Evolutionary conservation across 2,113 vertebrate genomes (phyloP), one percentile per base, ranked within the genome.

Genomic region (Lathamus discolor): DNA sequence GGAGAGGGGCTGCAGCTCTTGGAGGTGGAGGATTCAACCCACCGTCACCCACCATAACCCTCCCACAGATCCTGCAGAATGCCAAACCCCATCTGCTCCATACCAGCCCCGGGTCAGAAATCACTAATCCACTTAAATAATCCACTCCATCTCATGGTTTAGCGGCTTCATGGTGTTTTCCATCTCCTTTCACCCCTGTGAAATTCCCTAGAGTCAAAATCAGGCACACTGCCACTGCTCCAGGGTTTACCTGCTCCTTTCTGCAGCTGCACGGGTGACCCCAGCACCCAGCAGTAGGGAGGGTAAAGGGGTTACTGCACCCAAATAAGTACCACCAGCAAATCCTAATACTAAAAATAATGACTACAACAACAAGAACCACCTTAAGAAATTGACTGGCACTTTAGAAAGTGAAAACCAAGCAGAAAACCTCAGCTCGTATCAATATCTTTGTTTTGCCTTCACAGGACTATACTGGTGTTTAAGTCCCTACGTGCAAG

Each of bases 91-190:
- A 82, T 51, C 75, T 94, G 83, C 72, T 83, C 46, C 77, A 66
- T 43, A 81, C 46, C 55, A 77, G 68, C 59, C 68, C 49, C 2
- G 0, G 6, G 64, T 69, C 90, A 92, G 90, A 82, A 96, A 92
- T 59, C 61, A 64, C 85, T 93, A 95, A 96, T 93, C 88, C 90
- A 93, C 61, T 96, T 95, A 67, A 90, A 78, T 83, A 86, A 95
- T 90, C 90, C 79, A 70, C 92, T 93, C 68, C 1, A 8, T 52
- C 66, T 89, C 0, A 0, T 35, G 31, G 84, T 67, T 92, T 95
- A 93, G 91, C 7, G 9, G 87, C 79, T 55, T 85, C 43, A 18
- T 0, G 0, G 69, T 72, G 43, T 44, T 77, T 78, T 86, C 76
- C 46, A 64, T 35, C 92, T 82, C 86, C 88, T 96, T 96, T 94